Evolutionary conservation across 2,113 vertebrate species (phyloP).

Genomic region (Cygnus atratus): DNA sequence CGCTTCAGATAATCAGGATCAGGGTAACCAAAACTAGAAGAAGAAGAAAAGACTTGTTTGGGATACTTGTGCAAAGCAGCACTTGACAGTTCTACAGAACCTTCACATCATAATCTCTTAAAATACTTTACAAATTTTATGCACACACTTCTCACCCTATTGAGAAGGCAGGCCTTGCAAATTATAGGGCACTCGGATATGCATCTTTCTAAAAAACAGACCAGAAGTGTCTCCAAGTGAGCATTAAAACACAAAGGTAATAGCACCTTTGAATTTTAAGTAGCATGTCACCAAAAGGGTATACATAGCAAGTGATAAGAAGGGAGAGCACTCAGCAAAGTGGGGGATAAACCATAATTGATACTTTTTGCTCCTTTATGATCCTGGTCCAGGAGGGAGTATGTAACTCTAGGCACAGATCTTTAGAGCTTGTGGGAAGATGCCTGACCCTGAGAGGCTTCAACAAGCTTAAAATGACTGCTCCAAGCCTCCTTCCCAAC

Average conservation of each 20-base stretch:
- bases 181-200: neutral
- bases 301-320: neutral
- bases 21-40: constrained; percentile 79
- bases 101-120: neutral
- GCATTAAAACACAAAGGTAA: neutral
- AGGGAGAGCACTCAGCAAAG: neutral
- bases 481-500: neutral
- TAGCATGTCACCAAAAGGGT: neutral
- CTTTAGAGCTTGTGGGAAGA: neutral
- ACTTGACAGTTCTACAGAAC: neutral
- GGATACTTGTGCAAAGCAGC: neutral
- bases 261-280: neutral
- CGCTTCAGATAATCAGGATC: constrained; percentile 75
- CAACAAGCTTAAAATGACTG: neutral
- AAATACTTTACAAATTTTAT: neutral
- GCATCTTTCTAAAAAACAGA: neutral
- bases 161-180: neutral
- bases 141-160: neutral
- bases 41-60: constrained; percentile 1
- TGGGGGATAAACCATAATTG: neutral
- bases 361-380: neutral
- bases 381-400: neutral
- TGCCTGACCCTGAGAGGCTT: neutral
- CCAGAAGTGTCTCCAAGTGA: neutral
- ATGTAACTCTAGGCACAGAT: neutral